Evolutionary conservation across 2,888 invertebrate species (phyloP).

Genomic region (Tethea ocularis): DNA sequence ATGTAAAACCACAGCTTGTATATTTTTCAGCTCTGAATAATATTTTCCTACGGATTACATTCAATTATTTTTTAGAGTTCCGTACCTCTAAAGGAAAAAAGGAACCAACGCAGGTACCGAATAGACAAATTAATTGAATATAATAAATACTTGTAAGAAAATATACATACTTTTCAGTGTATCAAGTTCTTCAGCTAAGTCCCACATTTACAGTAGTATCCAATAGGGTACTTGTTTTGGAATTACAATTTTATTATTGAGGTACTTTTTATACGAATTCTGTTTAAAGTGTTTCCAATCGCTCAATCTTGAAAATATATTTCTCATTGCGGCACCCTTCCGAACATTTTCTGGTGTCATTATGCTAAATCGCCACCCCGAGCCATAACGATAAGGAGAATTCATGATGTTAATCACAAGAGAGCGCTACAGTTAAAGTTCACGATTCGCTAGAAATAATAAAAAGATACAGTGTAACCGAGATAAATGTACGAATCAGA

Average conservation of each 20-base stretch:
- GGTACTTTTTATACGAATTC: not conserved
- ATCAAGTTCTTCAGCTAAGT: no score
- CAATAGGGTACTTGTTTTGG: no score
- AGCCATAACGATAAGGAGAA: conserved; percentile 44
- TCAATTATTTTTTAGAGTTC: not conserved
- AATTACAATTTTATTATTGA: no score
- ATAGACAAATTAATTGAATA: no score
- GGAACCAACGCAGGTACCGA: no score
- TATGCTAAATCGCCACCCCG: conserved; percentile 43
- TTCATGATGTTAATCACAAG: conserved; percentile 36
- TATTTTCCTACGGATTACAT: not conserved
- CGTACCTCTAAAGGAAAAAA: no score
- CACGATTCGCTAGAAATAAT: conserved; percentile 49
- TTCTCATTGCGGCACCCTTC: not conserved
- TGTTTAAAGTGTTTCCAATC: not conserved
- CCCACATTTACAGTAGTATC: no score
- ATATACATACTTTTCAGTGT: no score
- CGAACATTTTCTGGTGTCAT: conserved; percentile 42
- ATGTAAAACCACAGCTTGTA: not conserved
- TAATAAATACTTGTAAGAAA: no score
- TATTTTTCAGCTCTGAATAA: not conserved
- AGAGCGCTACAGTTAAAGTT: conserved; percentile 37
- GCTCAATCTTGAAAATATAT: conserved; percentile 1
- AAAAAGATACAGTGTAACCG: conserved; percentile 57
- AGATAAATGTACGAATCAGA: conserved; percentile 75